Conservation (phyloP, 2,888 invertebrate genomes). For the Onchidella celtica region DNA sequence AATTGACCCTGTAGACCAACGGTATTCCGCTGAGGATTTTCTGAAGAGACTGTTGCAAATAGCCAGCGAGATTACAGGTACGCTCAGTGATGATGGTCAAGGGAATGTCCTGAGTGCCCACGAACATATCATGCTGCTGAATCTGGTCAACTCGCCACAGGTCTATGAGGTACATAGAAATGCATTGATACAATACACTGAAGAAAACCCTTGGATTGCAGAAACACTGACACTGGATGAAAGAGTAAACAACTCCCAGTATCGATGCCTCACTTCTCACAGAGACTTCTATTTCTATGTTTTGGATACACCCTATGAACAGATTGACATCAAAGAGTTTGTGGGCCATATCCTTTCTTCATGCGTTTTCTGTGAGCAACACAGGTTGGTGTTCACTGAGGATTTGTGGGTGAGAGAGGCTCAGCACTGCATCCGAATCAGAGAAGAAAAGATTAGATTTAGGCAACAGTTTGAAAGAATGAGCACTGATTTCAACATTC, state of each 20-base stretch:
- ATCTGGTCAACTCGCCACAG: constrained; percentile 12
- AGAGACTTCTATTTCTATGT: constrained; percentile 8
- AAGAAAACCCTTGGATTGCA: constrained; percentile 9
- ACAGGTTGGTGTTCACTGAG: neutral
- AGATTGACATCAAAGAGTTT: neutral
- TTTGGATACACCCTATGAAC: neutral
- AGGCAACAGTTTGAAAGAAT: neutral
- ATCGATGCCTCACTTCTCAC: constrained; percentile 5
- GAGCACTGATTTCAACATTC: neutral
- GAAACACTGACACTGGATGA: neutral
- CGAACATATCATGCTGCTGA: constrained; percentile 28
- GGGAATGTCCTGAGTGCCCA: neutral
- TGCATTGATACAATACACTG: neutral
- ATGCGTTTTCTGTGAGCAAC: constrained; percentile 6
- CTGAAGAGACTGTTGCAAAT: neutral
- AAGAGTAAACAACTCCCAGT: neutral
- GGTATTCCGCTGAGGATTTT: constrained; percentile 9
- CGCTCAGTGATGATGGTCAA: constrained; percentile 36
- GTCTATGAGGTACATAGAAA: neutral
- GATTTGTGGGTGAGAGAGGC: constrained; percentile 18
- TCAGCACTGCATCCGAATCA: neutral
- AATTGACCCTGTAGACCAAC: constrained; percentile 25
- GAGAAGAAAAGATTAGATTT: neutral
- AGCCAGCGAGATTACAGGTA: neutral
- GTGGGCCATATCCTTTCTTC: neutral